A percentile compares a stretch with the other conserved stretches of the same genome.
Evolutionary conservation across 2,888 invertebrate genomes (phyloP).

Genomic region (Gari tellinella): DNA sequence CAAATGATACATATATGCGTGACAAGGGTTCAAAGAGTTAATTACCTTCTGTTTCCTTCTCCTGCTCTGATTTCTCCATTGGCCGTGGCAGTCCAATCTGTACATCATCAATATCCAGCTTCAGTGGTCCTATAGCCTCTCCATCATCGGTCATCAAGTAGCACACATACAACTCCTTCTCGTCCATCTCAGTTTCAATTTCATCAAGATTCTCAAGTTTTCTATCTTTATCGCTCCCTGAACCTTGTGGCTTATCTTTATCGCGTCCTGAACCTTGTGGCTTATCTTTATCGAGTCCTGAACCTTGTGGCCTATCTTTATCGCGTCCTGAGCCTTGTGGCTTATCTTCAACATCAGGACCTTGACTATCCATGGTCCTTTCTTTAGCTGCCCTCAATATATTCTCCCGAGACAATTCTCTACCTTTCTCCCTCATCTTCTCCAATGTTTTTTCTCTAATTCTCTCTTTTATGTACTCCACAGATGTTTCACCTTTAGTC

Average conservation of each 20-base stretch:
- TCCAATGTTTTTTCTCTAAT: constrained; percentile 17
- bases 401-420: constrained; percentile 37
- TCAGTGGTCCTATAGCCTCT: constrained; percentile 76
- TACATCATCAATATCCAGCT: constrained; percentile 77
- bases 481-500: constrained; percentile 2
- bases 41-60: constrained; percentile 33
- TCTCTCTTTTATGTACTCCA: constrained; percentile 11
- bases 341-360: constrained; percentile 28
- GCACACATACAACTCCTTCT: constrained; percentile 73
- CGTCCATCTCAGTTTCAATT: constrained; percentile 66
- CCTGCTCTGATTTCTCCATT: constrained; percentile 24
- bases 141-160: constrained; percentile 77
- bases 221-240: constrained; percentile 2
- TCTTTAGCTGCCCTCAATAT: constrained; percentile 19
- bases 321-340: too few species aligned
- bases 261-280: constrained; percentile 60
- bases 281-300: too few species aligned
- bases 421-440: constrained; percentile 33
- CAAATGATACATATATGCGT: too few species aligned
- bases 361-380: constrained; percentile 58
- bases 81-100: constrained; percentile 63
- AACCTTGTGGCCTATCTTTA: background rate
- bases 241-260: too few species aligned
- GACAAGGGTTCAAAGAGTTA: too few species aligned
- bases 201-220: constrained; percentile 51